Conservation (phyloP, 2,113 vertebrate species). For the Mungos mungo region DNA sequence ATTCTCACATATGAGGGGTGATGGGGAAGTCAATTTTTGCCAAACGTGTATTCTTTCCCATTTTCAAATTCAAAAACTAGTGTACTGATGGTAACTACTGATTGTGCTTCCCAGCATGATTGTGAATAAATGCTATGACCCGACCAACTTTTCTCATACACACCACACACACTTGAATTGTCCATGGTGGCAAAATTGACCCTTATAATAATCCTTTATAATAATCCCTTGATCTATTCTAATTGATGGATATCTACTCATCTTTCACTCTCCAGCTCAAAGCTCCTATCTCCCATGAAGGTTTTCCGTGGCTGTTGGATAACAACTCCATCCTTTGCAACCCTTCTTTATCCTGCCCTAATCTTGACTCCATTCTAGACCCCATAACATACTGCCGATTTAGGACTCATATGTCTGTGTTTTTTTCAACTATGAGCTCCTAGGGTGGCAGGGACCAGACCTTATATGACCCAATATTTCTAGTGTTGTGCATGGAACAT, state of each 20-base stretch:
- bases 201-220: not conserved
- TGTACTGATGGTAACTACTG: not conserved
- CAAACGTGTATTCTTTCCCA: not conserved
- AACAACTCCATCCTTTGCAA: not conserved
- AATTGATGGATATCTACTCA: not conserved
- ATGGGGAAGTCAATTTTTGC: not conserved
- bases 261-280: not conserved
- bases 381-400: not conserved
- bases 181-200: not conserved
- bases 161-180: not conserved
- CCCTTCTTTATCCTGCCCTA: not conserved
- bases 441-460: not conserved
- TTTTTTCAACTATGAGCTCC: not conserved
- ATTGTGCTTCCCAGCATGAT: not conserved
- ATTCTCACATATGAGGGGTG: not conserved
- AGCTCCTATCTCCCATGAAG: not conserved
- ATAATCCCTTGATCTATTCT: not conserved
- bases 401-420: not conserved
- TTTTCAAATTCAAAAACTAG: not conserved
- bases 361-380: not conserved
- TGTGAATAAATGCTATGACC: not conserved
- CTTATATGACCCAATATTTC: not conserved
- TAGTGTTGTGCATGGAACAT: not conserved
- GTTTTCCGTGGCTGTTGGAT: not conserved
- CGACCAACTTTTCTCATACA: not conserved